Evolutionary conservation across 1,140 invertebrate species (phyloP), one percentile per base, ranked within the genome.

Genomic region (Bombus polaris): DNA sequence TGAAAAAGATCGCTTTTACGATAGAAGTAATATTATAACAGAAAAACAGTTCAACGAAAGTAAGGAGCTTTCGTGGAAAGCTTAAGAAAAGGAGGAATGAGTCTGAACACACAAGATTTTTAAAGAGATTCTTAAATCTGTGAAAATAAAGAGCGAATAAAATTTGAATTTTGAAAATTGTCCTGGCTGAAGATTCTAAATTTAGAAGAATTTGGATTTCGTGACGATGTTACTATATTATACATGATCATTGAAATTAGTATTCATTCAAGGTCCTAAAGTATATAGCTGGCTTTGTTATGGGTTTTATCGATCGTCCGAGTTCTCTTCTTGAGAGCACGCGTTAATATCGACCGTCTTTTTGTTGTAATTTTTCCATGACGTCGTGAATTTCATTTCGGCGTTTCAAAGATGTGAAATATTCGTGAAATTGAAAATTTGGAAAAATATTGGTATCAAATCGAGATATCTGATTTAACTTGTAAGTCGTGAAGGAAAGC

Each of bases 331-430:
- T 44, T 39, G 47, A 65, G 73, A 88, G 57, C 81, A 85, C 71
- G 86, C 85, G 89, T 85, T 70, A 22, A 59, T 57, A 90, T 89
- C 85, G 88, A 90, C 84, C 62, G 42, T 9, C 18, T 13, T 1
- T 37, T 44, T 47, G 22, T 44, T 32, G 9, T 13, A 39, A 42
- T 22, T 77, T 76, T n/a, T 42, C 25, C 37, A 66, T 35, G 47
- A 25, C n/a, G 35, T 53, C 22, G 28, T 42, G 9, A n/a, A 32
- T 39, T 13, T 6, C 0, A 32, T 12, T n/a, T 53, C 47, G n/a
- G 1, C 3, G 28, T 15, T 42, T 6, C 10, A n/a, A 15, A 18
- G 13, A 42, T 3, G 28, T 0, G 13, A 25, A 28, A 25, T 22
- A 70, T 39, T 4, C 15, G 5, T 0, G 22, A 53, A 37, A 28